phyloP scores from a whole-genome alignment of 2,113 vertebrate genomes.

The Vombatus ursinus region DNA sequence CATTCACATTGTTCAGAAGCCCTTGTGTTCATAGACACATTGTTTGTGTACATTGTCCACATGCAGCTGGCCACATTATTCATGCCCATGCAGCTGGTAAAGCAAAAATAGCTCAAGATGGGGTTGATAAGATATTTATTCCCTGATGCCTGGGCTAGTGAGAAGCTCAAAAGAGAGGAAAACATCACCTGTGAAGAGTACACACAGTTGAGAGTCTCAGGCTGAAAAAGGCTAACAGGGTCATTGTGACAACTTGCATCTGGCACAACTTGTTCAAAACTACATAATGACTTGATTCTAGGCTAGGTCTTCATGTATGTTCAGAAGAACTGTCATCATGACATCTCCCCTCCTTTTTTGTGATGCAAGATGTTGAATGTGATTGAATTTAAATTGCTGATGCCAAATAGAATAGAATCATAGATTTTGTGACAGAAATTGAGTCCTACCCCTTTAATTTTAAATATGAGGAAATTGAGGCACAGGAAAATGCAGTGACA shows the following conservation, averaged over 20 bases:
- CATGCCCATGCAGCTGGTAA: constrained; percentile 52
- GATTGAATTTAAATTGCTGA: constrained; percentile 16
- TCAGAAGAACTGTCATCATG: accelerated
- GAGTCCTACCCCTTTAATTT: not conserved
- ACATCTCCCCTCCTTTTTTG: not conserved
- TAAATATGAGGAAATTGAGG: not conserved
- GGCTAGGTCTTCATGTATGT: not conserved
- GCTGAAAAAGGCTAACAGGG: not conserved
- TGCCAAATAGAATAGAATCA: not conserved
- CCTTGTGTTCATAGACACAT: not conserved
- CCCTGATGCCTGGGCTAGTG: constrained; percentile 18
- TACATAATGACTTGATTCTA: constrained; percentile 37
- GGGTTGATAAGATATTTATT: not conserved
- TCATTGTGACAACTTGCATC: not conserved
- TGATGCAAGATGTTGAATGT: constrained; percentile 28
- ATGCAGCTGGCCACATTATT: constrained; percentile 39
- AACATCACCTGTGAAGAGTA: constrained; percentile 50
- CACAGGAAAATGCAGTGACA: not conserved
- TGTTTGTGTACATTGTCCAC: constrained; percentile 23
- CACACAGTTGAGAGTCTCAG: constrained; percentile 22
- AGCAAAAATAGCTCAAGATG: constrained; percentile 15
- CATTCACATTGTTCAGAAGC: not conserved
- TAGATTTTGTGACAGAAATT: not conserved
- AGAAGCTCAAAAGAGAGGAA: constrained; percentile 26
- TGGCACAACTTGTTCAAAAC: constrained; percentile 41